These are phyloP conservation scores for Zhengitettix transpicula DNA, from an alignment of 2,888 invertebrate genomes.

Conservation along the genomic window DNA sequence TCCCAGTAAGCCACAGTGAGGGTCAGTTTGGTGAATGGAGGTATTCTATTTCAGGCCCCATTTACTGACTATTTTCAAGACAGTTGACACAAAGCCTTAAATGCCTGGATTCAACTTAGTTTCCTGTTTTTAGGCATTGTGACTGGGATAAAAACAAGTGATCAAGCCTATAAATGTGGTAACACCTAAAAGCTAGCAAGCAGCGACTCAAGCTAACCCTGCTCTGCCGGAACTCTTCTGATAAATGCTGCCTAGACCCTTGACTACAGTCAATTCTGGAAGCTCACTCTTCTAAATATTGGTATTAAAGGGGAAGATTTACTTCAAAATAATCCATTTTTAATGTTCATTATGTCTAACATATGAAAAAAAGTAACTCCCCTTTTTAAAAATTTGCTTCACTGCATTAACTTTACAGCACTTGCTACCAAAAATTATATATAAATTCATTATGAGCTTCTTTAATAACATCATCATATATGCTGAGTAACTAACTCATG, in stretches of 20 bases:
- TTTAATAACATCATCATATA: conserved; percentile 8
- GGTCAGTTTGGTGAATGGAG: conserved; percentile 7
- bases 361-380: conserved; percentile 12
- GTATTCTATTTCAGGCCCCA: conserved; percentile 8
- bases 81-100: conserved; percentile 7
- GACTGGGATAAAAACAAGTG: conserved; percentile 12
- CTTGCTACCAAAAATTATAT: conserved; percentile 9
- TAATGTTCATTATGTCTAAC: conserved; percentile 11
- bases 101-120: conserved; percentile 8
- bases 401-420: conserved; percentile 4
- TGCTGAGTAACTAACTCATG: neutral
- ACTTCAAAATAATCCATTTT: conserved; percentile 11
- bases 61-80: conserved; percentile 3
- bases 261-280: conserved; percentile 21
- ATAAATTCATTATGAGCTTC: conserved; percentile 5
- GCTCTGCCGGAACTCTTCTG: conserved; percentile 12
- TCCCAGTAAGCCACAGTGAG: conserved; percentile 13
- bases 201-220: conserved; percentile 28
- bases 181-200: conserved; percentile 27
- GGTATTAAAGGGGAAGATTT: conserved; percentile 15
- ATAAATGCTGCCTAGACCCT: conserved; percentile 14
- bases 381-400: conserved; percentile 11
- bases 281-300: conserved; percentile 25
- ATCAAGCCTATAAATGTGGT: conserved; percentile 22
- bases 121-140: conserved; percentile 8